These are phyloP conservation scores for Drosophila niveifrons DNA, from an alignment of 2,888 invertebrate species.

Conservation along the genomic window DNA sequence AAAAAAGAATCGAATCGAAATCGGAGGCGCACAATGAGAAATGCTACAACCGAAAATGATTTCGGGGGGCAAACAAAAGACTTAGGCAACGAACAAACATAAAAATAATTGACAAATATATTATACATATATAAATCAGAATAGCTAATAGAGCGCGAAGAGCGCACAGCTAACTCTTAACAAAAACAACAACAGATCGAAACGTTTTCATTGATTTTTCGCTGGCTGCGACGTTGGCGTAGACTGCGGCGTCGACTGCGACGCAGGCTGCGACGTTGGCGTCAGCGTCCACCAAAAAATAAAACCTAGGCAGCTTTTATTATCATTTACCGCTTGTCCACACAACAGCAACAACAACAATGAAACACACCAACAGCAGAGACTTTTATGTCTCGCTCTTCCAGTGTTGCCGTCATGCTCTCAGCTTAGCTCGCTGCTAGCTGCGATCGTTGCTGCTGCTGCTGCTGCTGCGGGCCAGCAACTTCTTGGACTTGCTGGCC, in stretches of 20 bases:
- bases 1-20: slow-evolving; percentile 18
- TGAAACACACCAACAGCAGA: slow-evolving; percentile 30
- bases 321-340: slow-evolving; percentile 81
- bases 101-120: slow-evolving; percentile 82
- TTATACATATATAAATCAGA: slow-evolving; percentile 78
- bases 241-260: slow-evolving; percentile 1
- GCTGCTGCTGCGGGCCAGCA: slow-evolving; percentile 77
- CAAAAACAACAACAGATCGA: slow-evolving; percentile 49
- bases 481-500: slow-evolving; percentile 84
- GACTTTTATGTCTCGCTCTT: slow-evolving; percentile 63
- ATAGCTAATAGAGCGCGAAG: slow-evolving; percentile 75
- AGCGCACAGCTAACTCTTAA: slow-evolving; percentile 59
- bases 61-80: slow-evolving; percentile 63
- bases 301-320: slow-evolving; percentile 74
- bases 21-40: slow-evolving; percentile 36
- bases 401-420: slow-evolving; percentile 66
- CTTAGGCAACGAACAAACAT: slow-evolving; percentile 61
- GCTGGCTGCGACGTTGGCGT: slow-evolving; percentile 52
- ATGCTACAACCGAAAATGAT: slow-evolving; percentile 52
- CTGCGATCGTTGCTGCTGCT: slow-evolving; percentile 51
- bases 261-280: slow-evolving; percentile 24
- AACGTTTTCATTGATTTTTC: slow-evolving; percentile 75
- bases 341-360: slow-evolving; percentile 43
- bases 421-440: slow-evolving; percentile 32
- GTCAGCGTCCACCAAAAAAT: slow-evolving; percentile 33